Base-by-base conservation (phyloP, 2,797 vertebrate genomes). In the Hipposideros larvatus region DNA sequence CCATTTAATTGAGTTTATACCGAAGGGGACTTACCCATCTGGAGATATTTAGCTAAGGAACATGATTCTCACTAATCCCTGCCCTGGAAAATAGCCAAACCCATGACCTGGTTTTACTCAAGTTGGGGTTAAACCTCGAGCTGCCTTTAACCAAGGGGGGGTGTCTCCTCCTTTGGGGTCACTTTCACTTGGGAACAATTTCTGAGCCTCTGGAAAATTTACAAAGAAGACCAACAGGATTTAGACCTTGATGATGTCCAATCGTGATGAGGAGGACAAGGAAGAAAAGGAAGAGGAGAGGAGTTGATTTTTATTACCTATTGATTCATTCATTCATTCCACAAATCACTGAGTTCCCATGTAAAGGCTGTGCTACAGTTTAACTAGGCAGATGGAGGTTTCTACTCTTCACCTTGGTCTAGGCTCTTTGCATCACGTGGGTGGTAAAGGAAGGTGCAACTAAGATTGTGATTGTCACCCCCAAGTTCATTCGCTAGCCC, bases 1-100 rank as follows among this genome's bases (percentile, higher is more conserved):
- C 61, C 53, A 9, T 43, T 85, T 71, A 80, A 80, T 77, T 63
- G 15, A 65, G 19, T 88, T 79, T 16, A 1, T 53, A 57, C 41
- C 41, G 71, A 19, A 80, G 28, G 48, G 74, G 34, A 43, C 31
- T 83, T 86, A 28, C 18, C 26, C 75, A 75, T 79, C 34, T 61
- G 57, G 24, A 94, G 68, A 74, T 2, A 43, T 43, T 43, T 43
- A 74, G 48, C 78, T 55, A 85, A 53, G 41, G 22, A 79, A 90
- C 48, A 71, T 34, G 46, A 61, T 53, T 55, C 59, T 75, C 19
- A 16, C 10, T 68, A 78, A 78, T 90, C 26, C 41, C 11, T 68
- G 5, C n/a, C 59, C 59, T 90, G 53, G 68, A 91, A 92, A 74
- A 63, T 31, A 46, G 73, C 21, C 80, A 92, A 55, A 55, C 87